Conservation (phyloP, 2,113 vertebrate species). For the rabbit (Oryctolagus cuniculus) region mOryCun1.1 NC_091432.1:163073001-163073500, state of each 20-base stretch:
- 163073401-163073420: not conserved
- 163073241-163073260: not conserved
- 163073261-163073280: not conserved
- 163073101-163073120: not conserved
- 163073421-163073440: not conserved
- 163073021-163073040: not conserved
- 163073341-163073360: constrained; percentile 52
- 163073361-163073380: not conserved
- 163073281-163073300: not conserved
- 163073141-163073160: constrained; percentile 1
- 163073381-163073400: not conserved
- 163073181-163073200: not conserved
- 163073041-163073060: not conserved
- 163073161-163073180: not conserved
- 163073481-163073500: constrained; percentile 41
- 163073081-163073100: not conserved
- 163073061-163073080: not conserved
- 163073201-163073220: not conserved
- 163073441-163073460: constrained; percentile 27
- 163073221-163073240: not conserved
- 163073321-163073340: not conserved
- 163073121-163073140: not conserved
- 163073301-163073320: not conserved
- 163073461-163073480: constrained; percentile 69
- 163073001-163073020: not conserved